Conservation (phyloP, 2,113 vertebrate species). For the Eclectus roratus region DNA sequence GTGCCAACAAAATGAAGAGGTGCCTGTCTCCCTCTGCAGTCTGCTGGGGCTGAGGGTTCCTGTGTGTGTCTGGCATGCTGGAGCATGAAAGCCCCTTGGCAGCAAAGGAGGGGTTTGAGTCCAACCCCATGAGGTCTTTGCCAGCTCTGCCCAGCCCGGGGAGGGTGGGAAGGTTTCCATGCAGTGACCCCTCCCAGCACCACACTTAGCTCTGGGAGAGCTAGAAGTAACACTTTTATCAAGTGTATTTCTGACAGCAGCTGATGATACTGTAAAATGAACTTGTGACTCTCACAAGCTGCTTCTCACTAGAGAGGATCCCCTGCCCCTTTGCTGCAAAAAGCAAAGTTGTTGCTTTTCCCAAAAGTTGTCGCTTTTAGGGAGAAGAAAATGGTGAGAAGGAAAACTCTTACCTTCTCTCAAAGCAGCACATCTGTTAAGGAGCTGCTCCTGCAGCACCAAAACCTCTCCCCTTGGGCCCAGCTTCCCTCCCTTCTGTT, state of each 20-base stretch:
- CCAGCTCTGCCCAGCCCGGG: accelerated
- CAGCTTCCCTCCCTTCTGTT: not conserved
- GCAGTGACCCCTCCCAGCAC: not conserved
- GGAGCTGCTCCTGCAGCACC: not conserved
- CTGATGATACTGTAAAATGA: too few species aligned
- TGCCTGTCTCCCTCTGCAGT: not conserved
- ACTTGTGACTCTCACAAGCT: not conserved
- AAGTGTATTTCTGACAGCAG: too few species aligned
- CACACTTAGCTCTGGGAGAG: not conserved
- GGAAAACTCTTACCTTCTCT: not conserved
- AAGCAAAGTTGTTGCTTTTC: not conserved
- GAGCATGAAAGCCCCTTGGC: not conserved
- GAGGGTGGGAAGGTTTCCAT: not conserved
- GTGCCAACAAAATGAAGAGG: not conserved
- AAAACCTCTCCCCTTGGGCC: accelerated
- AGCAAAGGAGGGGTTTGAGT: accelerated
- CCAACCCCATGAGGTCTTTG: not conserved
- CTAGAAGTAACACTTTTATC: accelerated
- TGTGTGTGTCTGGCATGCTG: not conserved
- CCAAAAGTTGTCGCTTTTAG: accelerated
- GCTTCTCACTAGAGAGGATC: accelerated
- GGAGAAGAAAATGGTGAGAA: accelerated
- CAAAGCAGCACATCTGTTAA: accelerated
- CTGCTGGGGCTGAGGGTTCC: not conserved
- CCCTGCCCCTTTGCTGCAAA: not conserved